A percentile compares a stretch with the other conserved stretches of the same genome.
phyloP scores from a whole-genome alignment of 2,113 vertebrate species.

The Azemiops feae region DNA sequence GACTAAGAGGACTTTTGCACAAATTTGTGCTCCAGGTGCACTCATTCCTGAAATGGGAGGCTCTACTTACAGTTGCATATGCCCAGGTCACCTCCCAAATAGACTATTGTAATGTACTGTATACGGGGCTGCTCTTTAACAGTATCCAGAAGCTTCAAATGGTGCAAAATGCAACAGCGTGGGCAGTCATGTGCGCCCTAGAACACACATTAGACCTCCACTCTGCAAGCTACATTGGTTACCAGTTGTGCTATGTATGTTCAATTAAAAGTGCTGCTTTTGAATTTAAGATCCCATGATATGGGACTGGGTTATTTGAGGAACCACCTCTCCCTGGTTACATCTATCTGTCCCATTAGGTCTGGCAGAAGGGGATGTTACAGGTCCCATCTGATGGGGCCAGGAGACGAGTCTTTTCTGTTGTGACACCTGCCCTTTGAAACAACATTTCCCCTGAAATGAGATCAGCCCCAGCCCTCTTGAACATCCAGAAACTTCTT shows the following conservation, averaged over 20 bases:
- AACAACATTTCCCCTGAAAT: neutral
- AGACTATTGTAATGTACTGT: no score
- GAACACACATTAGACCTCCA: no score
- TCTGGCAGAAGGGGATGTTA: neutral
- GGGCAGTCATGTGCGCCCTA: no score
- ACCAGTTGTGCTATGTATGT: neutral
- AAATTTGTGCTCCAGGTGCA: no score
- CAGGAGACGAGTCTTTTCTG: neutral
- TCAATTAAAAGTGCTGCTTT: neutral
- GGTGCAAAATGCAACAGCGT: no score
- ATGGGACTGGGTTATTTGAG: neutral
- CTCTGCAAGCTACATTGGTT: neutral
- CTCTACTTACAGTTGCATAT: no score
- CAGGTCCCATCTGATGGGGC: neutral
- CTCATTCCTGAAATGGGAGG: no score
- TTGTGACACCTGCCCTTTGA: neutral
- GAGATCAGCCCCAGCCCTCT: neutral
- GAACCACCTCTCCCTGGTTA: neutral
- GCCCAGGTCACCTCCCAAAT: no score
- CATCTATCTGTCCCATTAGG: neutral
- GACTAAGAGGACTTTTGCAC: no score
- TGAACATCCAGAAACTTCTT: neutral
- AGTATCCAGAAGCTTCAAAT: no score
- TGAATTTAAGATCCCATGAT: neutral
- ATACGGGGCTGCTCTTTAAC: no score